Conservation (phyloP, 2,113 vertebrate species). For the Strix aluco region DNA sequence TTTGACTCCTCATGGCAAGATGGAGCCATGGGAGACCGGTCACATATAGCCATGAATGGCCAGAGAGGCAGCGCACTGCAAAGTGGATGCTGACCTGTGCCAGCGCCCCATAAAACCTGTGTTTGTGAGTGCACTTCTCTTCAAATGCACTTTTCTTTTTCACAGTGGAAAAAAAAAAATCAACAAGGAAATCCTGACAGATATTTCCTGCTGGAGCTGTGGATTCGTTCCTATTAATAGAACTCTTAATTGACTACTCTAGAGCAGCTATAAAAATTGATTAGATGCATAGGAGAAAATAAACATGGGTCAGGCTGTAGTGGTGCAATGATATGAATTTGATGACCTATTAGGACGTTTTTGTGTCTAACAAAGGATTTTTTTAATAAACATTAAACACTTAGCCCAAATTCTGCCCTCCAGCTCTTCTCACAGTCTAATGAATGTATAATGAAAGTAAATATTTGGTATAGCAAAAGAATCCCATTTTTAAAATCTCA, state of each 20-base stretch:
- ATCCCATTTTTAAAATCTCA: background rate
- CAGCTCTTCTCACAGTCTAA: background rate
- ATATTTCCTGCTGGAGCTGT: background rate
- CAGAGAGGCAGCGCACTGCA: background rate
- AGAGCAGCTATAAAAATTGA: conserved; percentile 42
- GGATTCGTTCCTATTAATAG: conserved; percentile 34
- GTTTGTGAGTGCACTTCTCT: background rate
- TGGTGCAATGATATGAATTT: background rate
- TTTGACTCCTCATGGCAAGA: background rate
- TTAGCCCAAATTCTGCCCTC: background rate
- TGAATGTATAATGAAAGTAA: conserved; percentile 39
- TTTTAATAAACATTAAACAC: conserved; percentile 41
- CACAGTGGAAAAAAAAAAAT: background rate
- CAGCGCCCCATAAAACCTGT: background rate
- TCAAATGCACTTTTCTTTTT: background rate
- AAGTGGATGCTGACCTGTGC: background rate
- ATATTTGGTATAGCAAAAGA: conserved; percentile 29
- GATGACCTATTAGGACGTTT: conserved; percentile 16
- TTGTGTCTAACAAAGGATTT: background rate
- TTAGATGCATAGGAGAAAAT: conserved; percentile 37
- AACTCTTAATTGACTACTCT: conserved; percentile 32
- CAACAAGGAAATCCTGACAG: background rate
- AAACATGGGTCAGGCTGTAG: background rate
- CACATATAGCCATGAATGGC: rapidly evolving
- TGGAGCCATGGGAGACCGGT: background rate